Conservation (phyloP, 2,888 invertebrate species). For the Dolichopus griseipennis region DNA sequence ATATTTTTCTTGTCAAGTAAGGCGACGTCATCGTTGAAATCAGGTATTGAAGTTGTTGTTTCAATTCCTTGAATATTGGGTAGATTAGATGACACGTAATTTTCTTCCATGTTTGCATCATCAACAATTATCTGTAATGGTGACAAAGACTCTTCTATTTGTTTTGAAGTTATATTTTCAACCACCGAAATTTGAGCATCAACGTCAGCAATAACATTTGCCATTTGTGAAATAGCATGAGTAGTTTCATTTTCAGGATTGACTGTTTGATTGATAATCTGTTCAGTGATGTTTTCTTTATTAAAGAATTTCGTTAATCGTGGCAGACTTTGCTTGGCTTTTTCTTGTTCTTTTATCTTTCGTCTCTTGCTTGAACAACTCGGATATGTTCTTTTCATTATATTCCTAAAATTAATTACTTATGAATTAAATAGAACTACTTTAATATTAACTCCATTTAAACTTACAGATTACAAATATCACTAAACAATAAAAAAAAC, state of each 20-base stretch:
- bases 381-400: constrained; percentile 7
- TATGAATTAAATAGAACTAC: constrained; percentile 4
- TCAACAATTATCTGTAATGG: constrained; percentile 8
- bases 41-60: constrained; percentile 8
- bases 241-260: constrained; percentile 8
- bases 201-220: constrained; percentile 8
- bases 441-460: constrained; percentile 6
- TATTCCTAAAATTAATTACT: constrained; percentile 7
- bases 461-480: constrained; percentile 3
- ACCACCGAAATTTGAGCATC: constrained; percentile 7
- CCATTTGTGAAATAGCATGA: constrained; percentile 6
- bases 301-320: constrained; percentile 7
- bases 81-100: constrained; percentile 7
- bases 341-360: constrained; percentile 4
- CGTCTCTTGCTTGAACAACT: not conserved
- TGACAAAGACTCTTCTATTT: constrained; percentile 7
- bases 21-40: constrained; percentile 9
- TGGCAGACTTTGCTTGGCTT: constrained; percentile 9
- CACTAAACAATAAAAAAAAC: constrained; percentile 3
- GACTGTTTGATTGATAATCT: constrained; percentile 8
- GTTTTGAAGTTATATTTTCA: constrained; percentile 1
- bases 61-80: constrained; percentile 9
- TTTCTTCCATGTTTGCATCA: constrained; percentile 7
- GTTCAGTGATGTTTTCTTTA: constrained; percentile 5
- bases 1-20: constrained; percentile 10